Conservation (phyloP, 2,888 invertebrate species). For the Spilarctia lutea region DNA sequence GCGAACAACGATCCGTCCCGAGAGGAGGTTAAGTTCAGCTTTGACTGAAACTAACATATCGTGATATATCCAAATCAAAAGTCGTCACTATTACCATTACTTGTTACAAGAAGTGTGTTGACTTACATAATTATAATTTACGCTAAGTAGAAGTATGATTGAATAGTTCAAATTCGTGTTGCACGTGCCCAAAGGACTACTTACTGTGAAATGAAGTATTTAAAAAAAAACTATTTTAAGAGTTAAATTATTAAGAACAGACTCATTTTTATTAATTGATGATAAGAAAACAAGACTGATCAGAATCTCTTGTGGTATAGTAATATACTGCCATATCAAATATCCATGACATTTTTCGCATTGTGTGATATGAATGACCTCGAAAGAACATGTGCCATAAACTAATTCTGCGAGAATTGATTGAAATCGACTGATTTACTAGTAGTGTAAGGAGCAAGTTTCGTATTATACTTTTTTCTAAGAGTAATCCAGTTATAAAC, state of each 20-base stretch:
- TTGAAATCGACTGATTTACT: conserved; percentile 61
- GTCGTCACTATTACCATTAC: conserved; percentile 22
- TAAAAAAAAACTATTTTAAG: conserved; percentile 40
- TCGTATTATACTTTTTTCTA: conserved; percentile 28
- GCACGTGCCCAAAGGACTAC: conserved; percentile 50
- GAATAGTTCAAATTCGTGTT: conserved; percentile 69
- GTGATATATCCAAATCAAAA: conserved; percentile 45
- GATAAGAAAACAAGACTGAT: conserved; percentile 71
- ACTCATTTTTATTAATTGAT: conserved; percentile 45
- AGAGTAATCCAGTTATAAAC: conserved; percentile 29
- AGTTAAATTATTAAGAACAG: conserved; percentile 28
- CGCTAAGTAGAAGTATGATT: conserved; percentile 51
- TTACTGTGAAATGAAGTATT: conserved; percentile 39
- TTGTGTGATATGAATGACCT: conserved; percentile 67
- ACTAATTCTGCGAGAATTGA: conserved; percentile 46
- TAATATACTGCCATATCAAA: conserved; percentile 43
- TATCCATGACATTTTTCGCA: conserved; percentile 66
- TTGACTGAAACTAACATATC: conserved; percentile 67
- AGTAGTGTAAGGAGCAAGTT: conserved; percentile 54
- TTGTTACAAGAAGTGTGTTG: conserved; percentile 23
- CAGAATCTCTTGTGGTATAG: conserved; percentile 61
- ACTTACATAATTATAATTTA: conserved; percentile 41
- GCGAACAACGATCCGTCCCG: conserved; percentile 86
- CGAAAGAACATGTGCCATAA: conserved; percentile 66
- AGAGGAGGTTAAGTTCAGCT: conserved; percentile 83